Conservation (phyloP, 1,140 invertebrate species). For the Bacillus rossius region DNA sequence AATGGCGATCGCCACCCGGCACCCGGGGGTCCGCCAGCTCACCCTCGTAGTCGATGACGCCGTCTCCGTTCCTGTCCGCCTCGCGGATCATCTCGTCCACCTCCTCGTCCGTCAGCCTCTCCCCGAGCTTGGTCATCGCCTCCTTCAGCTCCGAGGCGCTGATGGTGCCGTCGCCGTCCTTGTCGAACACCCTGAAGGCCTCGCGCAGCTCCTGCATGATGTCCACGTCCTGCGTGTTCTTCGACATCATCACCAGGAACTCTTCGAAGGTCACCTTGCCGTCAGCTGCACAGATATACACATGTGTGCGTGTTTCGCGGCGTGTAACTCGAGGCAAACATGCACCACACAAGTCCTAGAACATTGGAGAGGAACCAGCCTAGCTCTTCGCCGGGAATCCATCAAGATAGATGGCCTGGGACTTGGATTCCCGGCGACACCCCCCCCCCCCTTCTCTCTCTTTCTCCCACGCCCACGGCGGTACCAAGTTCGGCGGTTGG, state of each 20-base stretch:
- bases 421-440: no score
- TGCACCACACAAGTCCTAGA: no score
- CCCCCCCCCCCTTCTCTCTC: no score
- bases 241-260: constrained; percentile 25
- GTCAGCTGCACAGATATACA: neutral
- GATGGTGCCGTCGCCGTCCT: constrained; percentile 56
- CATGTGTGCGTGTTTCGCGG: no score
- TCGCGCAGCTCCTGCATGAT: constrained; percentile 23
- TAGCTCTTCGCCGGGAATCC: no score
- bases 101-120: constrained; percentile 55
- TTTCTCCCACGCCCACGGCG: no score
- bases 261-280: constrained; percentile 28
- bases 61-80: constrained; percentile 53
- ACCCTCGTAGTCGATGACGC: constrained; percentile 30
- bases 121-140: constrained; percentile 62
- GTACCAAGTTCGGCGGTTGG: no score
- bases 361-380: no score
- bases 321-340: no score
- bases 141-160: constrained; percentile 53
- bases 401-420: no score
- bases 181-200: constrained; percentile 49
- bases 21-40: no score
- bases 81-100: constrained; percentile 57
- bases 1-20: no score
- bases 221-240: constrained; percentile 10